Conservation (phyloP, 1,140 invertebrate species). For the Hyphantria cunea region DNA sequence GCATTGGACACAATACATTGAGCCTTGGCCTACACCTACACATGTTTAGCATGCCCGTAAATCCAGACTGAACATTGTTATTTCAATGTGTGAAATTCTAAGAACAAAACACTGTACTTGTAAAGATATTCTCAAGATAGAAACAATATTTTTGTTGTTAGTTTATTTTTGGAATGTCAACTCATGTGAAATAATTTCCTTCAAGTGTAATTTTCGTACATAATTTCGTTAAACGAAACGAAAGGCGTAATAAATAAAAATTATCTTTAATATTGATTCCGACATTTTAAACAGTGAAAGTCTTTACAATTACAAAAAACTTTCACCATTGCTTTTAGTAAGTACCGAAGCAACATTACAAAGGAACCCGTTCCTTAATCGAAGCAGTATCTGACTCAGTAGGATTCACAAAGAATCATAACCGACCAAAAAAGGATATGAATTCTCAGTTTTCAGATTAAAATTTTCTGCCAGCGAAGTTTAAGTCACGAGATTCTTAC, state of each 20-base stretch:
- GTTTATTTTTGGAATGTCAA: constrained; percentile 2
- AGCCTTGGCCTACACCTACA: constrained; percentile 20
- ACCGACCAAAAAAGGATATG: background rate
- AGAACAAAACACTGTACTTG: constrained; percentile 2
- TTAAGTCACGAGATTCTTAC: no score
- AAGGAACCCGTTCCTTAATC: background rate
- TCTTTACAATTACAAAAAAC: no score
- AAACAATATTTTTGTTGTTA: no score
- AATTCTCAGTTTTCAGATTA: background rate
- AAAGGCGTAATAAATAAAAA: no score
- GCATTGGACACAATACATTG: constrained; percentile 6
- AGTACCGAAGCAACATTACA: background rate
- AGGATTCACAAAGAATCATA: background rate
- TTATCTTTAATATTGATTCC: no score
- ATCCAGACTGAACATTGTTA: constrained; percentile 9
- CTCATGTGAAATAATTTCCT: no score
- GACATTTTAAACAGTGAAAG: no score
- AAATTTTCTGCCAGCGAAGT: background rate
- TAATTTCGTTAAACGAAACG: no score
- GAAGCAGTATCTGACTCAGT: background rate
- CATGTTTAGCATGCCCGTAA: background rate
- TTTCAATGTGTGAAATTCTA: constrained; percentile 21
- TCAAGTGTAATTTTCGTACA: no score
- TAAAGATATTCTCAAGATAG: constrained; percentile 17
- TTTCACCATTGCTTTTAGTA: background rate